Percentiles rank a stretch among this genome's conserved stretches.
These are phyloP conservation scores for Pachycephus smyrnensis DNA, from an alignment of 2,888 invertebrate species.

Conservation along the genomic window DNA sequence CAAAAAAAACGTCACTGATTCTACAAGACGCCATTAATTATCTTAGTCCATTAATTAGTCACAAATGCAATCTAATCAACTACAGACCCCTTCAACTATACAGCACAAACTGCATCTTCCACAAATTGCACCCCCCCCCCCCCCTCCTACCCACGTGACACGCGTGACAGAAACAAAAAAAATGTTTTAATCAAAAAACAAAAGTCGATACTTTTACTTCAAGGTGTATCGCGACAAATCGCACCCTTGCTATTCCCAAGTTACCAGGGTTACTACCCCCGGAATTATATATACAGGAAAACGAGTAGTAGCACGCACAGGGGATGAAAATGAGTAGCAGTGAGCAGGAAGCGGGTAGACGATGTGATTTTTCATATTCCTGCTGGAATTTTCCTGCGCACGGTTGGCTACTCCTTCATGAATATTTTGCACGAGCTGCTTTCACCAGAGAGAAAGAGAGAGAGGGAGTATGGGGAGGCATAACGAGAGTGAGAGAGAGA, in stretches of 20 bases:
- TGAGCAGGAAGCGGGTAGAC: neutral
- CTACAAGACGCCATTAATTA: neutral
- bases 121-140: neutral
- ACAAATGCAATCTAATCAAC: conserved; percentile 50
- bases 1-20: neutral
- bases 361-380: neutral
- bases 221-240: neutral
- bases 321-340: neutral
- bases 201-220: neutral
- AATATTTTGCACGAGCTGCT: conserved; percentile 33
- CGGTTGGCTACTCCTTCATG: conserved; percentile 23
- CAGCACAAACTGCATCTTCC: neutral
- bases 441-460: neutral
- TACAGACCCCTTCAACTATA: conserved; percentile 5
- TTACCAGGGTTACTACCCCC: neutral
- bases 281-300: neutral
- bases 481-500: neutral
- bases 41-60: conserved; percentile 49
- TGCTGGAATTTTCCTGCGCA: neutral
- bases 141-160: neutral
- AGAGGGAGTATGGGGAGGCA: neutral
- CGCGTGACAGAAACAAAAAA: neutral
- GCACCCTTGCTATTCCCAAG: neutral
- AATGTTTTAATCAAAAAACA: neutral
- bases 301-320: neutral